Evolutionary conservation across 2,113 vertebrate species (phyloP).

Genomic region (Petrocephalus zakoni): DNA sequence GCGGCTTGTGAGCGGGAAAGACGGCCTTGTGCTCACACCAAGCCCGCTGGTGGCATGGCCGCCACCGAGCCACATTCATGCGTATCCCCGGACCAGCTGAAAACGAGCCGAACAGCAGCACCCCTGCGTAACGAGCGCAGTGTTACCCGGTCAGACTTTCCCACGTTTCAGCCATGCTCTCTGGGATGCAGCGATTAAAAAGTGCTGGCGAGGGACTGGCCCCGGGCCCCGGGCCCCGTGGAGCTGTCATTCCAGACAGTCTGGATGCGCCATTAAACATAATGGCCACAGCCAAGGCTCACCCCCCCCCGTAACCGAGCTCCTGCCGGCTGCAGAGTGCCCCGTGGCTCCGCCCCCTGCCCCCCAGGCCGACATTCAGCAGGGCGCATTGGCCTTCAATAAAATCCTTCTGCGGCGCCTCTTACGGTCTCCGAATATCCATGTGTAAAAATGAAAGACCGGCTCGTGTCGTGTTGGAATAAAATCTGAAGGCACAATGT

Average conservation of each 20-base stretch:
- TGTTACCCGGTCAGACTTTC: neutral
- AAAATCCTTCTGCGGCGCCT: neutral
- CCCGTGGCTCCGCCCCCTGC: neutral
- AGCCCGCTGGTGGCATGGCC: neutral
- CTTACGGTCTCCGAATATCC: neutral
- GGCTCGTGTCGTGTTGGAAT: neutral
- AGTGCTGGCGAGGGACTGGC: slow-evolving; percentile 74
- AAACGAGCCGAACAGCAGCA: neutral
- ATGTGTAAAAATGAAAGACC: neutral
- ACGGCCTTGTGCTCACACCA: neutral
- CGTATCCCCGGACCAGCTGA: neutral
- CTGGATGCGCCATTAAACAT: slow-evolving; percentile 91
- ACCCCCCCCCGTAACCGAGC: slow-evolving; percentile 66
- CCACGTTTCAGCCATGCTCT: neutral
- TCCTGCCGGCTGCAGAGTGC: slow-evolving; percentile 65
- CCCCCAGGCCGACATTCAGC: slow-evolving; percentile 53
- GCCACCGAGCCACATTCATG: neutral
- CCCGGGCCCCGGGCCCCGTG: slow-evolving; percentile 66
- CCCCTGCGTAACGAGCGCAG: slow-evolving; percentile 15
- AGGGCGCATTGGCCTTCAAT: neutral
- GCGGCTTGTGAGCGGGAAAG: neutral
- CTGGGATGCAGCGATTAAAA: slow-evolving; percentile 43
- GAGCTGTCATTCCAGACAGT: slow-evolving; percentile 83
- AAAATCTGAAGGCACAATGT: neutral
- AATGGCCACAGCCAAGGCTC: slow-evolving; percentile 74